Evolutionary conservation across 2,797 vertebrate genomes (phyloP), one percentile per base, ranked within the genome.

Genomic region (Kryptolebias ocellatus): DNA sequence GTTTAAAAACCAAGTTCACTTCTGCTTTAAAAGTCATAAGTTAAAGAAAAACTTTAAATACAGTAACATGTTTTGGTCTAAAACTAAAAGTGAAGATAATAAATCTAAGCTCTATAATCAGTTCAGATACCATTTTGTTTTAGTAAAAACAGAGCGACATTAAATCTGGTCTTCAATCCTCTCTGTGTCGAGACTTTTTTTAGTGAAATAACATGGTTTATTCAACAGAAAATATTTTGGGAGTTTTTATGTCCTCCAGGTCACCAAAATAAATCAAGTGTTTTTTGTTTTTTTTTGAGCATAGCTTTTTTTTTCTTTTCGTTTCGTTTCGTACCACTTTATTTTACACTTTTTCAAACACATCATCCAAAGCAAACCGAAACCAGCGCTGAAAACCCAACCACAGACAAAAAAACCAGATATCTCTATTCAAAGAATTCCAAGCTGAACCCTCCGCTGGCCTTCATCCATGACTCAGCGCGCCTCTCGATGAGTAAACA

Each of bases 381-480:
- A 39, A 39, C 9, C 37, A 39, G 37, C 37, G 2, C 37, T 39
- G 8, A 39, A 39, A 39, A 59, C 10, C 2, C 20, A 24, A 81
- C 74, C 39, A 67, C 64, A 57, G n/a, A 69, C 31, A 54, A 17
- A 55, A 44, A 52, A 24, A 24, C 1, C 29, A 63, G 64, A 18
- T 16, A 6, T 63, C 52, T 64, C 74, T 64, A 63, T 68, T 66
- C 2, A 37, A 53, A 76, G 46, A 46, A 42, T 18, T 54, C 28
- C 37, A 64, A 42, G 24, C 24, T 55, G 27, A 69, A 47, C 47
- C 29, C 17, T 2, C 27, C 10, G 50, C 60, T 34, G 17, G 52
- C 18, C 47, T 67, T 54, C 60, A 67, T 65, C 76, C 58, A 46
- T 59, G 67, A 76, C 74, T 72, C 58, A 24, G 45, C 29, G 17